These are phyloP conservation scores for Synanceia verrucosa DNA, from an alignment of 2,797 vertebrate species.

Conservation along the genomic window DNA sequence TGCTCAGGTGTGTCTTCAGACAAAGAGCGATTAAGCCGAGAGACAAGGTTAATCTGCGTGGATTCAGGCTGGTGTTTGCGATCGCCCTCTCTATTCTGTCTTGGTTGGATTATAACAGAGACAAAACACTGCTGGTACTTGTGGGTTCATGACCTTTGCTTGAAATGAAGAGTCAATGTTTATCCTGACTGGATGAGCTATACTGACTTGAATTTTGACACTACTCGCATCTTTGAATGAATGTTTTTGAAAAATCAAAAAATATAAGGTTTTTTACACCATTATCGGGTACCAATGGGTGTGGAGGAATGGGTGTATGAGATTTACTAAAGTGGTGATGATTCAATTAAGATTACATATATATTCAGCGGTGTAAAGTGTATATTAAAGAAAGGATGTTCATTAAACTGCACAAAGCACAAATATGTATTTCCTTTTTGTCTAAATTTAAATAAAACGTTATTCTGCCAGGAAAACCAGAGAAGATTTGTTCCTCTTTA, in stretches of 20 bases:
- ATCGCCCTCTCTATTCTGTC: constrained; percentile 31
- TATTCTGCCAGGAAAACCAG: constrained; percentile 81
- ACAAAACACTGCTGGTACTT: constrained; percentile 37
- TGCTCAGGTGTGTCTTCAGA: constrained; percentile 80
- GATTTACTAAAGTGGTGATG: constrained; percentile 70
- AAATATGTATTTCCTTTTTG: constrained; percentile 84
- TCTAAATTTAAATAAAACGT: constrained; percentile 85
- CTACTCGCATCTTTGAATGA: constrained; percentile 79
- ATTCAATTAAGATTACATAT: constrained; percentile 74
- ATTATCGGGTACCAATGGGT: constrained; percentile 57
- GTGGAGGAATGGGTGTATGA: constrained; percentile 59
- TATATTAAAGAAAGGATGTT: constrained; percentile 81
- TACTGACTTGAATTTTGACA: constrained; percentile 83
- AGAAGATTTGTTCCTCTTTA: constrained; percentile 47
- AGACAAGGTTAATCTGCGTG: constrained; percentile 31
- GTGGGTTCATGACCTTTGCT: constrained; percentile 44
- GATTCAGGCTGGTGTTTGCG: constrained; percentile 47
- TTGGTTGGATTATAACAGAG: constrained; percentile 56
- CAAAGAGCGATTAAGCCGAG: constrained; percentile 26
- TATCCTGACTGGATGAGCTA: constrained; percentile 67
- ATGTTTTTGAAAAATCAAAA: constrained; percentile 81
- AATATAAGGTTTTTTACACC: constrained; percentile 65
- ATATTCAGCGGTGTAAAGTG: constrained; percentile 79
- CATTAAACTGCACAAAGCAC: constrained; percentile 82
- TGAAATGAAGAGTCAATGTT: constrained; percentile 47